Conservation (phyloP, 2,113 vertebrate genomes). For the Melierax canorus region DNA sequence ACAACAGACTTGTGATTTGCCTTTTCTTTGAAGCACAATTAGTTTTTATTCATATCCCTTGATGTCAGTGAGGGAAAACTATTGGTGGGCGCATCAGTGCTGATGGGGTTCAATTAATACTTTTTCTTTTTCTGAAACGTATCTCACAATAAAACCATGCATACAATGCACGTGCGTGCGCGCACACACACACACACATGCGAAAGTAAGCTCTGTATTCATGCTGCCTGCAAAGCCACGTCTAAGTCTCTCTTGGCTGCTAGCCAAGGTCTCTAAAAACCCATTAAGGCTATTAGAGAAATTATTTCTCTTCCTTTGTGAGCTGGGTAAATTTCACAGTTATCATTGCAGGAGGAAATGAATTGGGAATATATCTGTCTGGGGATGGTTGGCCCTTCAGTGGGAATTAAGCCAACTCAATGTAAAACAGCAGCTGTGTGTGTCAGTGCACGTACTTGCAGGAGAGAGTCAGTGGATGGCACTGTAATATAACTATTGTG, state of each 20-base stretch:
- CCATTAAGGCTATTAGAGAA: conserved; percentile 85
- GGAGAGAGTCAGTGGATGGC: conserved; percentile 83
- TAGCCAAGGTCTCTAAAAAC: conserved; percentile 83
- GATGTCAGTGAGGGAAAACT: conserved; percentile 56
- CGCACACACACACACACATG: neutral
- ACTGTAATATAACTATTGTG: conserved; percentile 79
- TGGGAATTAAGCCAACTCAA: conserved; percentile 62
- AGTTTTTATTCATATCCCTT: conserved; percentile 77
- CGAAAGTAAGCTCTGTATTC: conserved; percentile 49
- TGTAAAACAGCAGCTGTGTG: neutral
- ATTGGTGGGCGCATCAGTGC: conserved; percentile 44
- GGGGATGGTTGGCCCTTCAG: conserved; percentile 69
- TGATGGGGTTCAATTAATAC: conserved; percentile 66
- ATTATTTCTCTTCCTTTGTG: conserved; percentile 85
- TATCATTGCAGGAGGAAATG: conserved; percentile 74
- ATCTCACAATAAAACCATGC: conserved; percentile 51
- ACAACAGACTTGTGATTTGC: conserved; percentile 52
- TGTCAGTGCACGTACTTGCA: conserved; percentile 63
- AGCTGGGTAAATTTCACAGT: conserved; percentile 84
- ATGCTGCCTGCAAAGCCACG: conserved; percentile 58
- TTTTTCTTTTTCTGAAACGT: conserved; percentile 45
- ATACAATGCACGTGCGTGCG: neutral
- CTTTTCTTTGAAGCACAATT: conserved; percentile 68
- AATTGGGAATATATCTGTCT: conserved; percentile 73
- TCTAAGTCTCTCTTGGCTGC: conserved; percentile 77